These are phyloP conservation scores for Nesoenas mayeri DNA, from an alignment of 2,113 vertebrate genomes.

Conservation along the genomic window DNA sequence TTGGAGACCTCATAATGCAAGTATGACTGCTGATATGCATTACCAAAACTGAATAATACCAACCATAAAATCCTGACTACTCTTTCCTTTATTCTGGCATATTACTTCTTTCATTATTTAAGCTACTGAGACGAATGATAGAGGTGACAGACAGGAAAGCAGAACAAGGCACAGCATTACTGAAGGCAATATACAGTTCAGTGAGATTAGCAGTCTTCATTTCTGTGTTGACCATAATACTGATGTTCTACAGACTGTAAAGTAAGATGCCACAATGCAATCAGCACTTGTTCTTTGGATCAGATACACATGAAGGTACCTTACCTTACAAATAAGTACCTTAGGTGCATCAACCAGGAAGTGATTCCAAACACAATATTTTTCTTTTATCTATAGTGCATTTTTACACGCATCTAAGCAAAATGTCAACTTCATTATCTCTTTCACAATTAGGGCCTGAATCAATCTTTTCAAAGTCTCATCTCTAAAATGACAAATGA, in stretches of 20 bases:
- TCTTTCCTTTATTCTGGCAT: neutral
- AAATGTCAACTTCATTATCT: neutral
- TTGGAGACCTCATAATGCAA: neutral
- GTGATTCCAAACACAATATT: neutral
- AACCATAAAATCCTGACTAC: neutral
- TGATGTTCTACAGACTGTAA: neutral
- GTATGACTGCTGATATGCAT: neutral
- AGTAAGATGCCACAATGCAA: neutral
- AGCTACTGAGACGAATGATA: neutral
- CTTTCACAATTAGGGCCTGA: neutral
- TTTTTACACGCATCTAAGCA: neutral
- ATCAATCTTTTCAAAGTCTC: rapidly evolving
- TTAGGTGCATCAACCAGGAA: neutral
- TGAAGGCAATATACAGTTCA: neutral
- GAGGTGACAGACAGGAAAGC: neutral
- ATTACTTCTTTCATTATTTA: neutral
- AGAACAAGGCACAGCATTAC: neutral
- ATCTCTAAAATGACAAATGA: neutral
- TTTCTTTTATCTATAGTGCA: neutral
- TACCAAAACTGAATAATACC: neutral
- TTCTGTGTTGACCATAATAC: neutral
- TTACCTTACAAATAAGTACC: neutral
- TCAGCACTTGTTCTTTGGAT: neutral
- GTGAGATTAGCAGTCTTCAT: neutral
- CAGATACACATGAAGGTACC: neutral